These are phyloP conservation scores for Staurois parvus DNA, from an alignment of 2,797 vertebrate species.

Conservation along the genomic window DNA sequence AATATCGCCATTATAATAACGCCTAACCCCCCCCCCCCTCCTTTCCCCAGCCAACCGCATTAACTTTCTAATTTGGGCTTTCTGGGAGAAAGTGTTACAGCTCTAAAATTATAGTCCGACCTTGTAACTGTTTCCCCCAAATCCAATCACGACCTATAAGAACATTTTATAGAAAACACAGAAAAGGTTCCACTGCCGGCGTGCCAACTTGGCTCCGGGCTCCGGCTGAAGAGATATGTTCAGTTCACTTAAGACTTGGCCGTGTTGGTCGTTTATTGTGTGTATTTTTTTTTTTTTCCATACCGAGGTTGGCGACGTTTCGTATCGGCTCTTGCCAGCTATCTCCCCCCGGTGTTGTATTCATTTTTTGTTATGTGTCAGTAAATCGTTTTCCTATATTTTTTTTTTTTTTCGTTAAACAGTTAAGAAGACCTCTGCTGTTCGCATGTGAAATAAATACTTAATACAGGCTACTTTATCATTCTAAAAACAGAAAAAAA, in stretches of 20 bases:
- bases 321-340: constrained; percentile 41
- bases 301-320: constrained; percentile 48
- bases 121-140: constrained; percentile 51
- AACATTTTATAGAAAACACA: constrained; percentile 56
- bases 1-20: constrained; percentile 20
- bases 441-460: no score
- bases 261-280: constrained; percentile 55
- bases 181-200: constrained; percentile 53
- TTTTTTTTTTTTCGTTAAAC: no score
- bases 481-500: no score
- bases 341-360: constrained; percentile 41
- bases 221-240: constrained; percentile 53
- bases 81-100: constrained; percentile 50
- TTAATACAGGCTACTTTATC: no score
- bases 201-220: constrained; percentile 48
- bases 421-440: no score
- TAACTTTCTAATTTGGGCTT: constrained; percentile 45
- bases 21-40: no score
- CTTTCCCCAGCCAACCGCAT: constrained; percentile 32
- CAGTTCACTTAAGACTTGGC: constrained; percentile 58
- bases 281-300: constrained; percentile 25
- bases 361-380: constrained; percentile 48
- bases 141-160: constrained; percentile 55
- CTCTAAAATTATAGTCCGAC: constrained; percentile 46
- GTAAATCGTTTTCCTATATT: constrained; percentile 27